Evolutionary conservation across 2,888 invertebrate species (phyloP).

Genomic region (Athripsodes cinereus): DNA sequence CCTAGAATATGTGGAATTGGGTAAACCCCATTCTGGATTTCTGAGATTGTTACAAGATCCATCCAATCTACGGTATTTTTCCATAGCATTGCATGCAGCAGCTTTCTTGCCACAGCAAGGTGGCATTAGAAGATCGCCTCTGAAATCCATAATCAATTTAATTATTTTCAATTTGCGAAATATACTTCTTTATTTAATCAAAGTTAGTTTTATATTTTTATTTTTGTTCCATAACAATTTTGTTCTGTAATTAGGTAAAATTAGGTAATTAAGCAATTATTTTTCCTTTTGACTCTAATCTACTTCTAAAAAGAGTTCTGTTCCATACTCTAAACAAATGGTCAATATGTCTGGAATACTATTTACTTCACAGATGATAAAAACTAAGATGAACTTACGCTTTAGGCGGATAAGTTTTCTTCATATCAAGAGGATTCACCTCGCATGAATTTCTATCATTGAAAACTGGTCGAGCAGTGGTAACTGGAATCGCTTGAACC

Average conservation of each 20-base stretch:
- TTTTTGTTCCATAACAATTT: too few relatives aligned
- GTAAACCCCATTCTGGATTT: slow-evolving; percentile 34
- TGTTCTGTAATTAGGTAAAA: too few relatives aligned
- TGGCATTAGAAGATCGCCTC: neutral
- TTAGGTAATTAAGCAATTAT: too few relatives aligned
- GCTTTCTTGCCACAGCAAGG: slow-evolving; percentile 12
- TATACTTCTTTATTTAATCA: too few relatives aligned
- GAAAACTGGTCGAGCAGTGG: neutral
- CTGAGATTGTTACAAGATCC: slow-evolving; percentile 36
- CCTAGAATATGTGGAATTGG: slow-evolving; percentile 32
- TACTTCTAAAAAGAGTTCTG: too few relatives aligned
- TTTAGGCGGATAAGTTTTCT: neutral
- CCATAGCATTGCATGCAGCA: slow-evolving; percentile 10
- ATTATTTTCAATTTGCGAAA: too few relatives aligned
- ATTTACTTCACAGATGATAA: too few relatives aligned
- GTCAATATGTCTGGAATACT: too few relatives aligned
- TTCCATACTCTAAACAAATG: too few relatives aligned
- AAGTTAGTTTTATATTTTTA: too few relatives aligned
- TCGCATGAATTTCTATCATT: slow-evolving; percentile 1
- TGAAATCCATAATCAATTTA: neutral
- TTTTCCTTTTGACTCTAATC: too few relatives aligned
- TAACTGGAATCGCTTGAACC: too few relatives aligned
- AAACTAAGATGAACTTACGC: neutral
- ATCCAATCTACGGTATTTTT: slow-evolving; percentile 32
- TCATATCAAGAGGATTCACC: neutral